Conservation (phyloP, 2,113 vertebrate genomes). For the Cephalopterus ornatus region DNA sequence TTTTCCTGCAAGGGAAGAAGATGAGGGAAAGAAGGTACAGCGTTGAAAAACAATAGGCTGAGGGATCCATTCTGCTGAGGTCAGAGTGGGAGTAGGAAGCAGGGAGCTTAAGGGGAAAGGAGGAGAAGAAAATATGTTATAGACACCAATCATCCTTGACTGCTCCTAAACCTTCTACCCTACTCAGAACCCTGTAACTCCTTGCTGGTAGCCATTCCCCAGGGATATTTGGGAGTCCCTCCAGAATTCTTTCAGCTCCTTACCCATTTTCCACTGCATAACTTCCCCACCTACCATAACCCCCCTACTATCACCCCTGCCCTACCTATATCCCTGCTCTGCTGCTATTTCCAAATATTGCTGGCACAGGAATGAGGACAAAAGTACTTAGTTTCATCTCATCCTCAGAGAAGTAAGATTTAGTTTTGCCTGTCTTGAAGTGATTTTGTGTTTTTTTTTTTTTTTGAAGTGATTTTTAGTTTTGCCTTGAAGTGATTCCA, state of each 20-base stretch:
- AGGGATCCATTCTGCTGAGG: fast-evolving
- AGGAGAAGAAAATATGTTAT: background rate
- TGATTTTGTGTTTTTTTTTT: too few species aligned
- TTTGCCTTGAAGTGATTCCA: background rate
- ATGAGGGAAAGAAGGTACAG: background rate
- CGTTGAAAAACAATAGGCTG: background rate
- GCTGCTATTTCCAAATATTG: background rate
- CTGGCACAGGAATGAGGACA: background rate
- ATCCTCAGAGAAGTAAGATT: background rate
- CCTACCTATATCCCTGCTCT: background rate
- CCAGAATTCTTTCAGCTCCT: background rate
- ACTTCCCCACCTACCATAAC: background rate
- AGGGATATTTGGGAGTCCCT: background rate
- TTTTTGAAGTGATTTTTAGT: too few species aligned
- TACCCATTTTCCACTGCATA: background rate
- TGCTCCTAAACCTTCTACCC: background rate
- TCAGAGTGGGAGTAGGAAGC: background rate
- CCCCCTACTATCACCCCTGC: background rate
- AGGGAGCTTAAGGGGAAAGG: background rate
- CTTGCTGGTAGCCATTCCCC: background rate
- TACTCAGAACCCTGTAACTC: background rate
- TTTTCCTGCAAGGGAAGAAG: background rate
- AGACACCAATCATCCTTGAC: fast-evolving
- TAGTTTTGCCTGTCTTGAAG: background rate
- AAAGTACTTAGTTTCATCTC: background rate